These are phyloP conservation scores for Epinotia ramella DNA, from an alignment of 2,888 invertebrate species.

Conservation along the genomic window DNA sequence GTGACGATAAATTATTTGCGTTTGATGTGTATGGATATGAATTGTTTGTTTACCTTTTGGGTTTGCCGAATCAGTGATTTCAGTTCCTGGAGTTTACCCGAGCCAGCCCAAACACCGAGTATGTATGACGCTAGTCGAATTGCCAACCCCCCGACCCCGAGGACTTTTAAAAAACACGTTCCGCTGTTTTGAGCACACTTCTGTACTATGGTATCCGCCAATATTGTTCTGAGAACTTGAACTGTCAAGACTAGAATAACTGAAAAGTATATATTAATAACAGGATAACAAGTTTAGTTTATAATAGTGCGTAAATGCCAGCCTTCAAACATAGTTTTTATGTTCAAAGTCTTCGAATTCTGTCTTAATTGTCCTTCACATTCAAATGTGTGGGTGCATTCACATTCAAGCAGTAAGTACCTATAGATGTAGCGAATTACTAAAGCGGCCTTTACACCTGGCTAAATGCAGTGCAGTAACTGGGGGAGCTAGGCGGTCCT, in stretches of 20 bases:
- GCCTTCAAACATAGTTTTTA: too few species aligned
- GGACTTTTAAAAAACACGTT: background rate
- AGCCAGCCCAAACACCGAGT: background rate
- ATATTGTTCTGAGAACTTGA: background rate
- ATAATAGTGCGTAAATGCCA: too few species aligned
- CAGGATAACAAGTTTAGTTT: background rate
- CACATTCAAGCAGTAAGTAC: too few species aligned
- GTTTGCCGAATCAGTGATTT: background rate
- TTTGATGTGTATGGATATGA: background rate
- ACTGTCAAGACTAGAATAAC: background rate
- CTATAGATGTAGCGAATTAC: too few species aligned
- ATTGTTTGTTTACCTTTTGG: conserved; percentile 6
- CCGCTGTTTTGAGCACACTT: background rate
- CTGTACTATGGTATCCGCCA: background rate
- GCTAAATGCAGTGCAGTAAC: too few species aligned
- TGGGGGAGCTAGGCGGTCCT: too few species aligned
- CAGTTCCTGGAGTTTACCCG: background rate
- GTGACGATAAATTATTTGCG: background rate
- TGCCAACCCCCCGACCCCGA: background rate
- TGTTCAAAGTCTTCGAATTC: too few species aligned
- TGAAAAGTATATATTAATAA: background rate
- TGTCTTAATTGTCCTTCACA: too few species aligned
- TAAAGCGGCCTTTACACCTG: too few species aligned
- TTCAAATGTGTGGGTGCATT: too few species aligned
- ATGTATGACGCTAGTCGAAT: background rate